phyloP scores from a whole-genome alignment of 2,797 vertebrate genomes.

The Eremophila alpestris region DNA sequence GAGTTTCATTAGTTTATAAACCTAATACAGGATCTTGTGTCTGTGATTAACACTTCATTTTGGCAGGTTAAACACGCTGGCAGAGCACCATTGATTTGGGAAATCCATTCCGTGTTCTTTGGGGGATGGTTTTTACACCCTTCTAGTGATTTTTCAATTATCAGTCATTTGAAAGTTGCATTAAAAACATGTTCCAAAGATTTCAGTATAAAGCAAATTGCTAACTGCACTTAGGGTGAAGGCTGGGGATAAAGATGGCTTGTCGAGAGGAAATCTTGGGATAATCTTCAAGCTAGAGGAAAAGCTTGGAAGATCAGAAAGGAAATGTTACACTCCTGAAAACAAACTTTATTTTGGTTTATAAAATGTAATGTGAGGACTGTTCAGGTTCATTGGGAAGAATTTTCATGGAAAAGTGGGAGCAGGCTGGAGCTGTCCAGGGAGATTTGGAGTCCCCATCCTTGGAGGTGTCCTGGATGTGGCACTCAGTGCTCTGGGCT shows the following conservation, averaged over 20 bases:
- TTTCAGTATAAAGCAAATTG: background rate
- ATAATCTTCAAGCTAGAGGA: background rate
- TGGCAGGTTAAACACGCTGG: constrained; percentile 77
- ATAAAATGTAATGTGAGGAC: background rate
- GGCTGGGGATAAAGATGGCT: background rate
- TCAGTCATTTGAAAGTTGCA: constrained; percentile 46
- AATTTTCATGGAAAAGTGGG: background rate
- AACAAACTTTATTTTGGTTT: background rate
- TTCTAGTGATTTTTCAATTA: constrained; percentile 70
- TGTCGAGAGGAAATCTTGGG: background rate
- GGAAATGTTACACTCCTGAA: accelerated
- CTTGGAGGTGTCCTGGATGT: background rate
- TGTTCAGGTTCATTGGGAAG: background rate
- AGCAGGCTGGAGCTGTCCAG: background rate
- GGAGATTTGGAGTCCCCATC: background rate
- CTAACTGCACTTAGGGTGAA: background rate
- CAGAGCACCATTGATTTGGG: constrained; percentile 75
- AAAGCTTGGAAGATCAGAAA: background rate
- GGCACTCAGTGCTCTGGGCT: background rate
- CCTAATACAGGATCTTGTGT: constrained; percentile 79
- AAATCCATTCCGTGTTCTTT: constrained; percentile 71
- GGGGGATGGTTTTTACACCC: constrained; percentile 70
- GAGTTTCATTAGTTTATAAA: constrained; percentile 84
- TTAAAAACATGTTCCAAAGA: background rate
- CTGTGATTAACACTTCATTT: constrained; percentile 84